These are phyloP conservation scores for Sibirionetta formosa DNA, from an alignment of 2,797 vertebrate genomes.

Conservation along the genomic window DNA sequence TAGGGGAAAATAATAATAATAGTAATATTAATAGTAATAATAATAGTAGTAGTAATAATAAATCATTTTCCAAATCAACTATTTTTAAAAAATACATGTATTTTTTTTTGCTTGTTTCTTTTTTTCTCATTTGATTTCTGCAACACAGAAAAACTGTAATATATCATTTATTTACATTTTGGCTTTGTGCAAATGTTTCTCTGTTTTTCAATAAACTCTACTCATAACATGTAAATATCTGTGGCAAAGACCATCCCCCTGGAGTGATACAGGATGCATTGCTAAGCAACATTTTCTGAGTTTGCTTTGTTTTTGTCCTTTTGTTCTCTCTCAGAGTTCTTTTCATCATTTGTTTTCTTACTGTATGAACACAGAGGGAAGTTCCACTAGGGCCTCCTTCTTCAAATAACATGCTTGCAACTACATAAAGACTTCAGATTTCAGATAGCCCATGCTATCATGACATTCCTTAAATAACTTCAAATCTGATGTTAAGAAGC, in stretches of 20 bases:
- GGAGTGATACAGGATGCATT: conserved; percentile 21
- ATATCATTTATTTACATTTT: not conserved
- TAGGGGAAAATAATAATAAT: not conserved
- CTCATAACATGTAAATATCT: conserved; percentile 32
- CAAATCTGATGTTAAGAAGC: not conserved
- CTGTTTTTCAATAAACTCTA: conserved; percentile 2
- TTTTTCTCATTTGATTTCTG: not conserved
- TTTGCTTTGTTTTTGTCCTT: conserved; percentile 33
- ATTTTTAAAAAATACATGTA: not conserved
- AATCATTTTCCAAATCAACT: not conserved
- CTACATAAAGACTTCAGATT: not conserved
- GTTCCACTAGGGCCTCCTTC: not conserved
- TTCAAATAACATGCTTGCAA: not conserved
- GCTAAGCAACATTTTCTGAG: conserved; percentile 24
- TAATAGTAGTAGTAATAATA: too few relatives aligned
- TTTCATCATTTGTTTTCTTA: not conserved
- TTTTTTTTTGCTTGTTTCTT: not conserved
- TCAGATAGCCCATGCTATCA: not conserved
- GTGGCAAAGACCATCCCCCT: conserved; percentile 26
- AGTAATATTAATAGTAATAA: too few relatives aligned
- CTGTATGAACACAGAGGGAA: not conserved
- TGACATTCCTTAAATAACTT: not conserved
- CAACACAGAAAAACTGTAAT: not conserved
- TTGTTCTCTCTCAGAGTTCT: conserved; percentile 21
- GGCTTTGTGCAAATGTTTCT: not conserved